These are phyloP conservation scores for Hydraecia micacea DNA, from an alignment of 2,888 invertebrate species.

Conservation along the genomic window DNA sequence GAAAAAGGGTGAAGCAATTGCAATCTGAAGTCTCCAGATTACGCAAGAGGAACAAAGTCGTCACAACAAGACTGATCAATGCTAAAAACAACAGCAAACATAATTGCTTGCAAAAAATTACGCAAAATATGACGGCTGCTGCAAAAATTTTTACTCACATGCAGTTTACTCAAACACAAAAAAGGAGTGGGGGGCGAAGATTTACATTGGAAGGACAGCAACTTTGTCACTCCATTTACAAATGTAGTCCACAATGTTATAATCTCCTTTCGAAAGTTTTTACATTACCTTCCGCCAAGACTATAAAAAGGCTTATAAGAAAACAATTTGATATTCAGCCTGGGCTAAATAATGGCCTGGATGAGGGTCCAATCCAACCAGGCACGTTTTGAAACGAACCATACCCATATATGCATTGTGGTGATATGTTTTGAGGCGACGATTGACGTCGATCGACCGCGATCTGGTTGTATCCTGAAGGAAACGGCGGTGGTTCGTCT, in stretches of 20 bases:
- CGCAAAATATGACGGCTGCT: constrained; percentile 12
- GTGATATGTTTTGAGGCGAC: background rate
- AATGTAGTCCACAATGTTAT: constrained; percentile 6
- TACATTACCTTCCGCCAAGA: constrained; percentile 8
- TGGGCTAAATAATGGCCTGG: background rate
- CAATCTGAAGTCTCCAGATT: constrained; percentile 10
- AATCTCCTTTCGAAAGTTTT: constrained; percentile 7
- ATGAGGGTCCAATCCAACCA: background rate
- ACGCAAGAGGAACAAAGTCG: constrained; percentile 1
- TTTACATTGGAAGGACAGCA: constrained; percentile 1
- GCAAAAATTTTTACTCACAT: constrained; percentile 15
- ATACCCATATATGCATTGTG: background rate
- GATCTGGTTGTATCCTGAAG: background rate
- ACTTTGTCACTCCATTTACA: constrained; percentile 8
- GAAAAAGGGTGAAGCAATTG: background rate
- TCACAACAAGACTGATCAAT: background rate
- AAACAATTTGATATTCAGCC: background rate
- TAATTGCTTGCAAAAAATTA: constrained; percentile 14
- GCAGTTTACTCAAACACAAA: background rate
- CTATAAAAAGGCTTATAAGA: background rate
- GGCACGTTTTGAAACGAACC: background rate
- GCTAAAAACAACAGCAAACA: constrained; percentile 12
- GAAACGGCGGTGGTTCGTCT: background rate
- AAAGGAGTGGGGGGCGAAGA: background rate
- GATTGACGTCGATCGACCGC: too few relatives aligned